Conservation (phyloP, 1,140 invertebrate genomes). For the Formica selysi region DNA sequence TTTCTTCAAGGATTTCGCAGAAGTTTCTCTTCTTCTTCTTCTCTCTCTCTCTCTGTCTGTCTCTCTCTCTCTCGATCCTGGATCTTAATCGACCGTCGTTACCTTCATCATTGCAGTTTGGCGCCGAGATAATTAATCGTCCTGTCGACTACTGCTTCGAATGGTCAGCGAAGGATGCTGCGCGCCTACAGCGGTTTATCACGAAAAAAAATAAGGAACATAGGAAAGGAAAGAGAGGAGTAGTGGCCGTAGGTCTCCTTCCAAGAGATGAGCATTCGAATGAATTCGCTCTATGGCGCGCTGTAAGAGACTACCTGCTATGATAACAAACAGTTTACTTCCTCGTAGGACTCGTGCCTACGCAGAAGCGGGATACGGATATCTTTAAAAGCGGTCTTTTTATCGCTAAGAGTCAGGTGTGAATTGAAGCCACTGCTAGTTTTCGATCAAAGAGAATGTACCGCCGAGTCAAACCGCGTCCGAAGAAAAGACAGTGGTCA, state of each 20-base stretch:
- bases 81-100: conserved; percentile 61
- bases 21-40: conserved; percentile 15
- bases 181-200: conserved; percentile 43
- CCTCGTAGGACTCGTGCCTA: conserved; percentile 36
- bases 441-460: conserved; percentile 67
- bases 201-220: conserved; percentile 40
- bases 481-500: conserved; percentile 12
- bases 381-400: conserved; percentile 77
- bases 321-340: conserved; percentile 75
- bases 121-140: conserved; percentile 66
- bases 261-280: conserved; percentile 58
- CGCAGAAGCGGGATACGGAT: conserved; percentile 72
- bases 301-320: conserved; percentile 73
- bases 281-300: conserved; percentile 71
- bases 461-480: conserved; percentile 35
- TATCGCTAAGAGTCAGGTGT: conserved; percentile 81
- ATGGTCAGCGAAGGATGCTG: conserved; percentile 36
- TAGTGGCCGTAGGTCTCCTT: background rate
- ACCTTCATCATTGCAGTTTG: conserved; percentile 58
- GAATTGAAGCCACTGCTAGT: conserved; percentile 76
- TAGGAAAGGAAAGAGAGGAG: background rate
- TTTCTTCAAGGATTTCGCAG: conserved; percentile 56
- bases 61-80: conserved; percentile 20
- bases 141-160: conserved; percentile 51
- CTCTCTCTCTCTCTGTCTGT: background rate